Percentiles rank a stretch among this genome's conserved stretches.
These are phyloP conservation scores for Larimichthys polyactis DNA, from an alignment of 2,113 vertebrate genomes.

Conservation along the genomic window DNA sequence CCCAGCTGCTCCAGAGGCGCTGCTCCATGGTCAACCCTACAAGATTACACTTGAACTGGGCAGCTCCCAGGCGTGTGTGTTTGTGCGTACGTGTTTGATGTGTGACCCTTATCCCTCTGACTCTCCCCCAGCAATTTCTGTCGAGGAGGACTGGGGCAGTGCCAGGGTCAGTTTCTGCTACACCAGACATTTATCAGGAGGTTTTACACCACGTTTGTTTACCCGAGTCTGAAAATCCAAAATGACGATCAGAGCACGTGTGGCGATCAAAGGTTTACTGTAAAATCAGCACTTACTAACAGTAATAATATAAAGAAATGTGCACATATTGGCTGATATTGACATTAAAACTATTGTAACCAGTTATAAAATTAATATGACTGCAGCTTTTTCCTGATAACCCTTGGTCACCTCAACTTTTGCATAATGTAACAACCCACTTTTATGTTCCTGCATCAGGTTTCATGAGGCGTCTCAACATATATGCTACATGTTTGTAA, in stretches of 20 bases:
- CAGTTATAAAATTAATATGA: background rate
- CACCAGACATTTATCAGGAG: slow-evolving; percentile 13
- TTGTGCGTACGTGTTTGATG: slow-evolving; percentile 17
- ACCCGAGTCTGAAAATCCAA: background rate
- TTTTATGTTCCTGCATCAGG: too few relatives aligned
- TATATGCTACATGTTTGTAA: too few relatives aligned
- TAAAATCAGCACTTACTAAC: background rate
- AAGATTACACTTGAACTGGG: slow-evolving; percentile 61
- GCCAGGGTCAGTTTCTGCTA: slow-evolving; percentile 7
- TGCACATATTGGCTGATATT: background rate
- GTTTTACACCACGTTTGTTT: slow-evolving; percentile 7
- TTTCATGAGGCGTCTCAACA: too few relatives aligned
- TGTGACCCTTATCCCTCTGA: slow-evolving; percentile 25
- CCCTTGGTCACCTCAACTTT: background rate
- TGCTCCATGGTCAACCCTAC: slow-evolving; percentile 32
- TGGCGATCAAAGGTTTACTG: background rate
- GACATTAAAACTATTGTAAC: background rate
- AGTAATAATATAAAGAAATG: background rate
- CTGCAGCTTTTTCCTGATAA: background rate
- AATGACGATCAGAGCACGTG: background rate
- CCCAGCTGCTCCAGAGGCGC: slow-evolving; percentile 27
- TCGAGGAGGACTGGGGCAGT: background rate
- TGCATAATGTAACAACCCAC: too few relatives aligned
- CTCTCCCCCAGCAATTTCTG: slow-evolving; percentile 17
- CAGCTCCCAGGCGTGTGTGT: slow-evolving; percentile 38